phyloP scores from a whole-genome alignment of 2,113 vertebrate species.

The Melierax canorus region DNA sequence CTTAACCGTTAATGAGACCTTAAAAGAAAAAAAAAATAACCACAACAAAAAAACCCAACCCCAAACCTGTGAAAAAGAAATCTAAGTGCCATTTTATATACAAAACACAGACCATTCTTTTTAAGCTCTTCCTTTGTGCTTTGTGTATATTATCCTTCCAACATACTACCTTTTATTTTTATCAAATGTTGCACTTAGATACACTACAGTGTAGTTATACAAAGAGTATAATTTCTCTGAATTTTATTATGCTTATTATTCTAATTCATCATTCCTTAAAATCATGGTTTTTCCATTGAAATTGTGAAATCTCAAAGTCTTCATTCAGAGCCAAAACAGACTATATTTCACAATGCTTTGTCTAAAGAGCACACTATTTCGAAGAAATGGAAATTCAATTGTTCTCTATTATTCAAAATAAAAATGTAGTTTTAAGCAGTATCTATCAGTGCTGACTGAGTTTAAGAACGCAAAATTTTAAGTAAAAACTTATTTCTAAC shows the following conservation, averaged over 20 bases:
- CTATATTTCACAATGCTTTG: neutral
- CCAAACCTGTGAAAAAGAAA: neutral
- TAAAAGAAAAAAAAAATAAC: neutral
- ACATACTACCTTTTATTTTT: neutral
- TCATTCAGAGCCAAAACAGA: neutral
- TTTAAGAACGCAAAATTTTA: neutral
- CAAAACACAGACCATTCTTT: neutral
- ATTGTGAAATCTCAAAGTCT: neutral
- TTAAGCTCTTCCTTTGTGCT: neutral
- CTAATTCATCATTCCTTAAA: neutral
- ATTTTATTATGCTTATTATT: neutral
- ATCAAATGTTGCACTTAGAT: neutral
- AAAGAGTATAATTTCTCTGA: neutral
- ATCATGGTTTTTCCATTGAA: neutral
- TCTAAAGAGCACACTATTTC: neutral
- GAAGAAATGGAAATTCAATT: neutral
- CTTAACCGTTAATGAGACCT: neutral
- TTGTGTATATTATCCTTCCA: neutral
- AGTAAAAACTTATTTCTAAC: neutral
- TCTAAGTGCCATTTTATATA: neutral
- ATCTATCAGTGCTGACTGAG: neutral
- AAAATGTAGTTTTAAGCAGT: neutral
- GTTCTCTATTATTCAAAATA: neutral
- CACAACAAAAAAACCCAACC: neutral
- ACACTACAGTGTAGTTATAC: neutral